These are phyloP conservation scores for Empis livida DNA, from an alignment of 2,888 invertebrate species.

Conservation along the genomic window DNA sequence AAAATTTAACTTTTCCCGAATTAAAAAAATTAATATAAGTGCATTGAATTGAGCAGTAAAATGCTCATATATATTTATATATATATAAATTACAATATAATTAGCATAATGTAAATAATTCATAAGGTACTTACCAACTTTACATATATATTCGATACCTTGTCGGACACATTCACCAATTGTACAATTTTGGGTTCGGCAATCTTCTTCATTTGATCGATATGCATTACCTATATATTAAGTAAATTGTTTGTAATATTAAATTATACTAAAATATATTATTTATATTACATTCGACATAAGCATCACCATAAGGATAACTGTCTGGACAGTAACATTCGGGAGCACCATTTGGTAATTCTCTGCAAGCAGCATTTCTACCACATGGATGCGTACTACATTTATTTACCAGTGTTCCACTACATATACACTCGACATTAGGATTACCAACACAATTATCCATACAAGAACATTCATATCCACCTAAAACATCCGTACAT, in stretches of 20 bases:
- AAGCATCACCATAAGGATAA: slow-evolving; percentile 73
- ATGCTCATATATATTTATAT: not conserved
- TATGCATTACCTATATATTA: slow-evolving; percentile 41
- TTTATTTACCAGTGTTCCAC: slow-evolving; percentile 49
- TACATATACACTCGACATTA: slow-evolving; percentile 65
- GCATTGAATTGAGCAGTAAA: not conserved
- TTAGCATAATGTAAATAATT: not conserved
- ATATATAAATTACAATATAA: not conserved
- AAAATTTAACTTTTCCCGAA: no score
- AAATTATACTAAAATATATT: not conserved
- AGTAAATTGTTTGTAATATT: not conserved
- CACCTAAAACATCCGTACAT: slow-evolving; percentile 64
- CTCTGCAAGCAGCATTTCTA: slow-evolving; percentile 65
- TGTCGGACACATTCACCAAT: slow-evolving; percentile 74
- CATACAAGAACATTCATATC: slow-evolving; percentile 69
- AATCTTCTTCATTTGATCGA: slow-evolving; percentile 50
- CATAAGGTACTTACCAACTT: slow-evolving; percentile 29
- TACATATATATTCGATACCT: slow-evolving; percentile 61
- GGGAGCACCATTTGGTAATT: slow-evolving; percentile 49
- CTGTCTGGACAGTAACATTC: slow-evolving; percentile 76
- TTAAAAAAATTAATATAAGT: no score
- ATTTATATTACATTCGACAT: slow-evolving; percentile 60
- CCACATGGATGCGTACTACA: slow-evolving; percentile 72
- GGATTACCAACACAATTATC: slow-evolving; percentile 73
- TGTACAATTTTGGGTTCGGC: slow-evolving; percentile 73